Percentiles rank a stretch among this genome's conserved stretches.
phyloP scores from a whole-genome alignment of 1,140 invertebrate species.

The Propsilocerus akamusi region DNA sequence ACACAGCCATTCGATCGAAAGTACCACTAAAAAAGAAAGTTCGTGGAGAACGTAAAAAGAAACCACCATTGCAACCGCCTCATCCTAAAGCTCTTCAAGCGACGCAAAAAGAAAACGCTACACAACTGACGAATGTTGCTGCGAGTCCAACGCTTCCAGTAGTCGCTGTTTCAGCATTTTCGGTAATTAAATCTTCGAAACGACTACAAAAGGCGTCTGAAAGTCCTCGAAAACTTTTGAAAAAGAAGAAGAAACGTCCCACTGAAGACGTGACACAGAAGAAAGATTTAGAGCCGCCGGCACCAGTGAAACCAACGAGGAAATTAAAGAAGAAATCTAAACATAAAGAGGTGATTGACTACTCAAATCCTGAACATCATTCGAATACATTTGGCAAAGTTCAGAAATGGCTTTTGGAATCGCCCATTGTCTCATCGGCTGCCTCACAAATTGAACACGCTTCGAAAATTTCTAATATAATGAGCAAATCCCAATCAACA shows the following conservation, averaged over 20 bases:
- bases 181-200: neutral
- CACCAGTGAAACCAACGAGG: conserved; percentile 12
- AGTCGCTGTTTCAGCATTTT: conserved; percentile 4
- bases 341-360: conserved; percentile 60
- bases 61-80: conserved; percentile 8
- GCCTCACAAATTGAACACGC: conserved; percentile 41
- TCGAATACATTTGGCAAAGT: conserved; percentile 64
- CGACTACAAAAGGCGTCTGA: neutral
- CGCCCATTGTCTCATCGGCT: conserved; percentile 28
- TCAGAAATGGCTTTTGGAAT: conserved; percentile 63
- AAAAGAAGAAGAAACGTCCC: conserved; percentile 10
- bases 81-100: neutral
- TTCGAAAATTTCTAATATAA: conserved; percentile 18
- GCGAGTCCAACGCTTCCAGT: neutral
- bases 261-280: conserved; percentile 10
- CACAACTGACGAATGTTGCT: neutral
- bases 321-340: conserved; percentile 28
- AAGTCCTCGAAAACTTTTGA: neutral
- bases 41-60: conserved; percentile 36
- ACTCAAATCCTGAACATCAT: conserved; percentile 37
- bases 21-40: conserved; percentile 57
- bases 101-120: neutral
- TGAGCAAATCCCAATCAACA: conserved; percentile 22
- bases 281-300: conserved; percentile 26
- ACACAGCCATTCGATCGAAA: conserved; percentile 51